phyloP scores from a whole-genome alignment of 1,140 invertebrate genomes.

The Mamestra configurata region DNA sequence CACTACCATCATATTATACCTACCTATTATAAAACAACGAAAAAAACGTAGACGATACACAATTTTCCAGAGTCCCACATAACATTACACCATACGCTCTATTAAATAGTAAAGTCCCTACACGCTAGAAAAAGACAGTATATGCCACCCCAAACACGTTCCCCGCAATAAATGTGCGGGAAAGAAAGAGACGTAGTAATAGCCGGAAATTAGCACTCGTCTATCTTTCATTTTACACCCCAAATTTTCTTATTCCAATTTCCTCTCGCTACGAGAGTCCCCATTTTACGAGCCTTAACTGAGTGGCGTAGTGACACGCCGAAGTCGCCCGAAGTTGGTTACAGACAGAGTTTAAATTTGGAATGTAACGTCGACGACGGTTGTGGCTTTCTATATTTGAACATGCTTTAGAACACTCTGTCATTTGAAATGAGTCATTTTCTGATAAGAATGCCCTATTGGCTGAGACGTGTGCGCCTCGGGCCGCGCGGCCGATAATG shows the following conservation, averaged over 20 bases:
- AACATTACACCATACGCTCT: slow-evolving; percentile 60
- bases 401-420: slow-evolving; percentile 84
- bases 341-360: slow-evolving; percentile 62
- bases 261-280: slow-evolving; percentile 81
- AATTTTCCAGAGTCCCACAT: slow-evolving; percentile 44
- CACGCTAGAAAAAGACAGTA: slow-evolving; percentile 80
- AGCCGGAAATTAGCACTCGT: slow-evolving; percentile 88
- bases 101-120: slow-evolving; percentile 67
- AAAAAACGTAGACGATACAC: slow-evolving; percentile 37
- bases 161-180: slow-evolving; percentile 81
- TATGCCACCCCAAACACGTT: slow-evolving; percentile 66
- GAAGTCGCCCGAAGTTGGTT: background rate
- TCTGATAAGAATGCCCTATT: slow-evolving; percentile 88
- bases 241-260: slow-evolving; percentile 88
- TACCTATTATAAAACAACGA: slow-evolving; percentile 24
- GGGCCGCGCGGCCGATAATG: slow-evolving; percentile 81
- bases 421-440: slow-evolving; percentile 88
- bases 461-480: slow-evolving; percentile 85
- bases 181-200: slow-evolving; percentile 87
- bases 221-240: slow-evolving; percentile 88
- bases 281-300: slow-evolving; percentile 69
- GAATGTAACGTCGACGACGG: slow-evolving; percentile 26
- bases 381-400: slow-evolving; percentile 68
- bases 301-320: slow-evolving; percentile 3
- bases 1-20: slow-evolving; percentile 3